Conservation (phyloP, 2,113 vertebrate species). For the Podiceps cristatus region DNA sequence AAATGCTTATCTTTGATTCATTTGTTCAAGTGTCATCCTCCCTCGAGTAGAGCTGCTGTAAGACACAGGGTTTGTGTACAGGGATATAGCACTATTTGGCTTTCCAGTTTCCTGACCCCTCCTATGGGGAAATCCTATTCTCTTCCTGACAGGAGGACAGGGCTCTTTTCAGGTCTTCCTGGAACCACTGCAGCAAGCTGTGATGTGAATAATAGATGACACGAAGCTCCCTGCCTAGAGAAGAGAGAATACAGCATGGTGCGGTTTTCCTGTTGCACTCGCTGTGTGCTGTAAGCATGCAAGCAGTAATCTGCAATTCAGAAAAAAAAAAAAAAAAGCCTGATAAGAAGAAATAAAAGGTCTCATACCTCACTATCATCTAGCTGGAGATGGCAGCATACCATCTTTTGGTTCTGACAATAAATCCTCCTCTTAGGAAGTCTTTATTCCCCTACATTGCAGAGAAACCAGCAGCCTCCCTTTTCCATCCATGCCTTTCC, state of each 20-base stretch:
- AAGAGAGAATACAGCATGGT: neutral
- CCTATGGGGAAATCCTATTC: neutral
- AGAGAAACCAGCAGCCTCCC: neutral
- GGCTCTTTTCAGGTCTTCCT: neutral
- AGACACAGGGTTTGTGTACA: neutral
- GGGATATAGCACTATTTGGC: neutral
- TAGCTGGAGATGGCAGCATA: neutral
- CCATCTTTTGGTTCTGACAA: neutral
- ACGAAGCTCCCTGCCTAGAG: neutral
- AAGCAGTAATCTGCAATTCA: neutral
- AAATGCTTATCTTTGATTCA: neutral
- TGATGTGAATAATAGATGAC: conserved; percentile 44
- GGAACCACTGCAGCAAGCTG: conserved; percentile 15
- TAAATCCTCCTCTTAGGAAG: neutral
- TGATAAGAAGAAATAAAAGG: neutral
- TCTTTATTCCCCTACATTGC: neutral
- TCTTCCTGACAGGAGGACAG: neutral
- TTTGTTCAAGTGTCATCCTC: neutral
- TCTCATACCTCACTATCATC: neutral
- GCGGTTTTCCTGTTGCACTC: neutral
- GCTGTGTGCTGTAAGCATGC: neutral
- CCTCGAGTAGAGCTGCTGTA: neutral
- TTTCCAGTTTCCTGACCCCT: neutral
- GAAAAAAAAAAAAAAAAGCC: neutral
- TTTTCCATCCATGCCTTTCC: neutral